Base-by-base conservation (phyloP, 2,797 vertebrate species). In the Tapirus indicus region DNA sequence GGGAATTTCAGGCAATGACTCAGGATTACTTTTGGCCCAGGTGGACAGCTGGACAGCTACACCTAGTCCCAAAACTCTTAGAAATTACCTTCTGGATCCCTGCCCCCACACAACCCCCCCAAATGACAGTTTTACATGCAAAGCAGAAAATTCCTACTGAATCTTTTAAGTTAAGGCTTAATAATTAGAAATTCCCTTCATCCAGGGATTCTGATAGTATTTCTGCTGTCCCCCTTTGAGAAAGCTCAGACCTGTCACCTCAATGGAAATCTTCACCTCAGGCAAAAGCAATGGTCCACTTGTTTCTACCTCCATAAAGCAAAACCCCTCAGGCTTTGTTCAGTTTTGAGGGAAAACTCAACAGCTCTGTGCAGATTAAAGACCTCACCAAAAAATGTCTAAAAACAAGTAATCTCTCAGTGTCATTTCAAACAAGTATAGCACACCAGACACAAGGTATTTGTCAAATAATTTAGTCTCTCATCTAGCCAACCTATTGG, bases 361-460 rank as follows among this genome's bases (percentile, higher is more conserved):
- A 80, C 66, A 90, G 91, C 68, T 82, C 58, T 95, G 35, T 58
- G 7, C 71, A 97, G 54, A 96, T 96, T 88, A 90, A 98, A 98
- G 82, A 83, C 68, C n/a, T 52, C 96, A 95, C 91, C 58, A 66
- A 96, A 90, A 97, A 92, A 91, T 84, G n/a, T 88, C 86, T 52
- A 94, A 80, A 95, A 97, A 95, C 88, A 96, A 77, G 86, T 93
- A 90, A 94, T 92, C 92, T 97, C 80, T 87, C 66, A 60, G 82
- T 90, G 62, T 97, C 94, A 95, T 88, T 97, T 97, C 92, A 97
- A 96, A 96, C 87, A 96, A 95, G 75, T 52, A 77, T 35, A 88
- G 69, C n/a, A 85, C 74, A 89, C 49, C 79, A 97, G 77, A 97
- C 92, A 96, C 77, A 82, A 94, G 95, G 79, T 75, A 97, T 92